These are phyloP conservation scores for Diplazon laetatorius DNA, from an alignment of 2,888 invertebrate genomes.

Conservation along the genomic window DNA sequence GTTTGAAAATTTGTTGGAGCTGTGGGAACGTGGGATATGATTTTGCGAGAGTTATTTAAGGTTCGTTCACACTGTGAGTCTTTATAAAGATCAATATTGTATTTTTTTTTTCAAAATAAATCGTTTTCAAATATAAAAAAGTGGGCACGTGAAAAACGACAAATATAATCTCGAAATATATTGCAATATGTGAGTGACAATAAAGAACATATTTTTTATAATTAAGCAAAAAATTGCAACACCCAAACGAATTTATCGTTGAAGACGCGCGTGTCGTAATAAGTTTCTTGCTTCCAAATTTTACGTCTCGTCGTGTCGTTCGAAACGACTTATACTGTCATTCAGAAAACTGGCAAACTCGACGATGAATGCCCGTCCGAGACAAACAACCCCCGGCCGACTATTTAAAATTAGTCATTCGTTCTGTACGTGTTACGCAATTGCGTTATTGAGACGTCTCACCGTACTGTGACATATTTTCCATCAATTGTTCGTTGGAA, in stretches of 20 bases:
- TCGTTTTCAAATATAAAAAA: too few relatives aligned
- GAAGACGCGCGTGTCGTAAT: background rate
- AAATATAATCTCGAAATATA: too few relatives aligned
- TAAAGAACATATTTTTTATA: too few relatives aligned
- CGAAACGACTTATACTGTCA: slow-evolving; percentile 12
- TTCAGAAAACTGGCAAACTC: slow-evolving; percentile 25
- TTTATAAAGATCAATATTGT: background rate
- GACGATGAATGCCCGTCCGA: slow-evolving; percentile 30
- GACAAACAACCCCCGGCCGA: slow-evolving; percentile 13
- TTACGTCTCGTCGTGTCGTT: background rate
- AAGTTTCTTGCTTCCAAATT: background rate
- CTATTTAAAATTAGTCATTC: slow-evolving; percentile 8
- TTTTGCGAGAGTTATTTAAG: too few relatives aligned
- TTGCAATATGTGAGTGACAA: too few relatives aligned
- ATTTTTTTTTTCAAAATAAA: too few relatives aligned
- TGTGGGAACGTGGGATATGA: too few relatives aligned
- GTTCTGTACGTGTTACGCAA: background rate
- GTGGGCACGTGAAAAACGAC: too few relatives aligned
- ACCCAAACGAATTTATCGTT: too few relatives aligned
- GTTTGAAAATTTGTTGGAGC: too few relatives aligned
- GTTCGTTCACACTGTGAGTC: slow-evolving; percentile 35
- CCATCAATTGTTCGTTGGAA: background rate
- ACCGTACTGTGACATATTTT: background rate
- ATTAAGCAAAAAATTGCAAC: background rate
- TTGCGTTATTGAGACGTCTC: background rate